Evolutionary conservation across 2,797 vertebrate species (phyloP), one percentile per base, ranked within the genome.

Genomic region (Tauraco hartlaubi): DNA sequence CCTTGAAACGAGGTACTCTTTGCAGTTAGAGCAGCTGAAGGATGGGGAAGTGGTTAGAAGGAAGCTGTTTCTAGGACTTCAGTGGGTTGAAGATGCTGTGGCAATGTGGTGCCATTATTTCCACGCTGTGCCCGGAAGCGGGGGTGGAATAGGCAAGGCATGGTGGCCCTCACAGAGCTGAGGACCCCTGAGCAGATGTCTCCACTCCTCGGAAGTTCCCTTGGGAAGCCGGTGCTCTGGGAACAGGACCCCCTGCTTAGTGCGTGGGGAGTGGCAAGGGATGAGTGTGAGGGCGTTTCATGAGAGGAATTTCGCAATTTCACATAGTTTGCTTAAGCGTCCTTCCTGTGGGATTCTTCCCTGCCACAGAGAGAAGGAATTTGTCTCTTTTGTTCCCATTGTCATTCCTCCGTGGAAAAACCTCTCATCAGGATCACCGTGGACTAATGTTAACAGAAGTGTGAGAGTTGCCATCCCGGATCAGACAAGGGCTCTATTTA

Each of bases 321-420:
- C 95, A 85, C 94, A 96, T 90, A 90, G 90, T 64, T 96, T 8
- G 1, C 90, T 81, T 69, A 51, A 88, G 41, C 6, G 10, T 94
- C 88, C 82, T 96, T 97, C 95, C 96, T 95, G 95, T 96, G 95
- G 91, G 93, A 97, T 90, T 86, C 86, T 97, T 96, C 81, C 68
- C 77, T 92, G 92, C 67, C 88, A 87, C 1, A 6, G 77, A 91
- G 64, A 1, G 25, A 91, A 95, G 85, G 95, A 96, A 94, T 96
- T 94, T 9, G 29, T 28, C 49, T 41, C 91, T 88, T 96, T 96
- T 96, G 85, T 94, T 97, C 77, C 41, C 77, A 77, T 86, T 96
- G 92, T 95, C 26, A 3, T 92, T 92, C 67, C 41, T 86, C 67
- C 41, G 29, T 90, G 74, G 80, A 96, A 93, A 91, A 94, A 86